phyloP scores from a whole-genome alignment of 2,888 invertebrate genomes.

The Xanthia togata region DNA sequence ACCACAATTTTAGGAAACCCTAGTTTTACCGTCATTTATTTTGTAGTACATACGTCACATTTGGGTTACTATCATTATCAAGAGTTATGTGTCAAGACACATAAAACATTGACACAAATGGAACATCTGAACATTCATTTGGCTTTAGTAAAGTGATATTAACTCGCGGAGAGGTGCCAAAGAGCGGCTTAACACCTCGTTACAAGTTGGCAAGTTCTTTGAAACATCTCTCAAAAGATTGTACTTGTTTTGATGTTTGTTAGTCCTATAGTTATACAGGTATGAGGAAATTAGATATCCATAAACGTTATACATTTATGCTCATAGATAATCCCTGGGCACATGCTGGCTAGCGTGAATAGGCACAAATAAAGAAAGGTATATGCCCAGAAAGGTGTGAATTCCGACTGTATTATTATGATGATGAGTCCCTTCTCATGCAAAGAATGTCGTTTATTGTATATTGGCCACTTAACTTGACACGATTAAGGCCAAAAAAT shows the following conservation, averaged over 20 bases:
- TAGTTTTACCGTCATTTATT: not conserved
- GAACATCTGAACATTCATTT: constrained; percentile 19
- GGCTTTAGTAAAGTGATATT: constrained; percentile 39
- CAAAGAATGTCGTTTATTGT: not conserved
- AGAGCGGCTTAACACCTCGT: constrained; percentile 32
- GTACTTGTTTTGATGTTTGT: constrained; percentile 8
- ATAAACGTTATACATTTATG: not conserved
- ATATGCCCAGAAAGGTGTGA: no score
- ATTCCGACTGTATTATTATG: no score
- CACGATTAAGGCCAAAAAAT: not conserved
- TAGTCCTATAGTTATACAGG: not conserved
- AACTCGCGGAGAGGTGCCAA: constrained; percentile 39
- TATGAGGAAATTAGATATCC: not conserved
- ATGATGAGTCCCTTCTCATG: not conserved
- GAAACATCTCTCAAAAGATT: constrained; percentile 4
- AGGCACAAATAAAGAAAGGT: not conserved
- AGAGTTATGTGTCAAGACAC: no score
- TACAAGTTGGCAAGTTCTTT: constrained; percentile 48
- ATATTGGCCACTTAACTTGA: not conserved
- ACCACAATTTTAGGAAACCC: no score
- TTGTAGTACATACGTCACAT: not conserved
- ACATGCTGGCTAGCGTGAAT: no score
- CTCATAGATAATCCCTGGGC: no score
- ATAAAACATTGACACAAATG: not conserved
- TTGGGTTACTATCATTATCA: not conserved